These are phyloP conservation scores for Macrocentrus cingulum DNA, from an alignment of 1,140 invertebrate species.

Conservation along the genomic window DNA sequence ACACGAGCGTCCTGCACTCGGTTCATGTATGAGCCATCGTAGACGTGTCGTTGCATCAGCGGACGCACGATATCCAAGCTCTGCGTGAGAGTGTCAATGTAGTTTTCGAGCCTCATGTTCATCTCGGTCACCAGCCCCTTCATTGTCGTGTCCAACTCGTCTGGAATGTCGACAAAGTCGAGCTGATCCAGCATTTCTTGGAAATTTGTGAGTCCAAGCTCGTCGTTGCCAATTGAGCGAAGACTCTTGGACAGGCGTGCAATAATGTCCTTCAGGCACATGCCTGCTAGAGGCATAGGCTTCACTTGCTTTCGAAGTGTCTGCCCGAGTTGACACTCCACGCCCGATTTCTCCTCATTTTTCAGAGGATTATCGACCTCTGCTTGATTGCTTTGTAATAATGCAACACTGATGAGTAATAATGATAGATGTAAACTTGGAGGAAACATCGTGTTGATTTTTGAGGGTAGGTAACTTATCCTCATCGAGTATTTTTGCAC, in stretches of 20 bases:
- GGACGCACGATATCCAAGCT: conserved; percentile 43
- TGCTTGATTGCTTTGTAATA: not conserved
- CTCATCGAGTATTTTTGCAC: too few relatives aligned
- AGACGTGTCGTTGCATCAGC: conserved; percentile 37
- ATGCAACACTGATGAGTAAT: not conserved
- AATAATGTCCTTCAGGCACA: conserved; percentile 50
- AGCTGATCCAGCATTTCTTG: conserved; percentile 48
- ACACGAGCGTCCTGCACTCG: conserved; percentile 27
- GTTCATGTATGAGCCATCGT: conserved; percentile 32
- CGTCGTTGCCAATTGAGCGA: conserved; percentile 44
- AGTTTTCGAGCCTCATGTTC: conserved; percentile 43
- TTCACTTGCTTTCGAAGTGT: conserved; percentile 49
- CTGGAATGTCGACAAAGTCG: conserved; percentile 42
- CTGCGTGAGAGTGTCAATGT: conserved; percentile 40
- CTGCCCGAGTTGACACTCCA: conserved; percentile 45
- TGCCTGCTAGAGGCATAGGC: conserved; percentile 46
- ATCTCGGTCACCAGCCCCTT: conserved; percentile 43
- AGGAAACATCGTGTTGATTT: conserved; percentile 9
- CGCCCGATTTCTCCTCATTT: conserved; percentile 2
- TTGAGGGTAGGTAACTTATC: too few relatives aligned
- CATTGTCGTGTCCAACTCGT: conserved; percentile 36
- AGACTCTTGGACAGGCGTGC: conserved; percentile 45
- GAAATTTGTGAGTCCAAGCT: conserved; percentile 49
- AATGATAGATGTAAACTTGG: not conserved
- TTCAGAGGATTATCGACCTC: not conserved